phyloP scores from a whole-genome alignment of 2,888 invertebrate species.

The Bimastos eiseni region DNA sequence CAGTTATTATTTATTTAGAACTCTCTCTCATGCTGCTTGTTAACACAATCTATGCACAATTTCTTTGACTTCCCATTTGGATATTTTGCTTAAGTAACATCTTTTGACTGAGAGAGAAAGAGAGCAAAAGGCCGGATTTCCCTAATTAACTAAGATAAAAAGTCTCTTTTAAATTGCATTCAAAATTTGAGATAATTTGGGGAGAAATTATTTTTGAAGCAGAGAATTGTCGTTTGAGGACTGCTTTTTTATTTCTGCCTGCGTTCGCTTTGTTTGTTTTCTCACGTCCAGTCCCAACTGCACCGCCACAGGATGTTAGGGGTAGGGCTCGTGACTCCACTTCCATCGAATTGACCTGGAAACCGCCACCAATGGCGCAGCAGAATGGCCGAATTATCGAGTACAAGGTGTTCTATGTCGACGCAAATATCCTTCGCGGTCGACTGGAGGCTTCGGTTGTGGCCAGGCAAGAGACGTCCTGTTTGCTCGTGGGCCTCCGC shows the following conservation, averaged over 20 bases:
- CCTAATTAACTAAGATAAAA: neutral
- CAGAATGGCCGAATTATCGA: slow-evolving; percentile 74
- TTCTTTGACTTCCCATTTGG: neutral
- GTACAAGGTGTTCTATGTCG: slow-evolving; percentile 55
- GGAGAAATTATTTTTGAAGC: neutral
- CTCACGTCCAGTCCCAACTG: slow-evolving; percentile 80
- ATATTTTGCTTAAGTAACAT: neutral
- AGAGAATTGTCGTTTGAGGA: neutral
- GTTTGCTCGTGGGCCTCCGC: slow-evolving; percentile 84
- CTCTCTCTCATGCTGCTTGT: neutral
- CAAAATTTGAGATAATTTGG: neutral
- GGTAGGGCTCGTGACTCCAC: slow-evolving; percentile 86
- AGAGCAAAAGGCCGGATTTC: neutral
- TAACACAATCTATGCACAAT: neutral
- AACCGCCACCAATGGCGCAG: slow-evolving; percentile 85
- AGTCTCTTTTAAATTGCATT: neutral
- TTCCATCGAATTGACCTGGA: slow-evolving; percentile 86
- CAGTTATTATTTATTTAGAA: neutral
- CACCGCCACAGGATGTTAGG: slow-evolving; percentile 90
- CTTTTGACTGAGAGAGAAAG: neutral
- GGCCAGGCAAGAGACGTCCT: slow-evolving; percentile 55
- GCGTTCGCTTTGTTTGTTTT: neutral
- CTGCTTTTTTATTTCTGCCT: neutral
- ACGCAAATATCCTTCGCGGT: neutral
- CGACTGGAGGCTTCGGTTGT: slow-evolving; percentile 59